phyloP scores from a whole-genome alignment of 2,113 vertebrate species.

The Alouatta palliata region DNA sequence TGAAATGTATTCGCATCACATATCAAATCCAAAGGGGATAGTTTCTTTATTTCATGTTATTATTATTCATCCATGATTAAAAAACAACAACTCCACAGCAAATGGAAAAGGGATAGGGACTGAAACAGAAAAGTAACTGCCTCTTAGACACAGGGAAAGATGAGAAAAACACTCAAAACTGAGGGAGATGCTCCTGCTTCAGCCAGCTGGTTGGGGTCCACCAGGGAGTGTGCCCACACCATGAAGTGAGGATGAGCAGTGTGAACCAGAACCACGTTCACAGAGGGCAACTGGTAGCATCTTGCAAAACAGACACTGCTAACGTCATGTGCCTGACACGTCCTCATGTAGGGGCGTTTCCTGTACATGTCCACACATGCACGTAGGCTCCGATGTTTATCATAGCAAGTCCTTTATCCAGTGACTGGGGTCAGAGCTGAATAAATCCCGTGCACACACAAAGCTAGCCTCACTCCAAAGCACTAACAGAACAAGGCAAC shows the following conservation, averaged over 20 bases:
- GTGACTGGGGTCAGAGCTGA: background rate
- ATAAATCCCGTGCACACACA: background rate
- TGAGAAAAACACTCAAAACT: background rate
- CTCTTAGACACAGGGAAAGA: background rate
- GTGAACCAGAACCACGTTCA: no score
- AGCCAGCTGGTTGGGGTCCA: background rate
- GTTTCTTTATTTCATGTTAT: background rate
- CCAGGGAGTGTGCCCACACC: background rate
- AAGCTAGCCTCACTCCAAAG: accelerated
- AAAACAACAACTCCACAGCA: background rate
- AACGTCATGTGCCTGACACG: background rate
- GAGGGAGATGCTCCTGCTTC: background rate
- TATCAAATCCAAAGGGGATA: background rate
- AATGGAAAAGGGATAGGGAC: background rate
- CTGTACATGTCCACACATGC: accelerated
- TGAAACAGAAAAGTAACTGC: background rate
- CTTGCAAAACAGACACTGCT: background rate
- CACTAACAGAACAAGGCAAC: no score
- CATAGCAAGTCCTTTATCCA: background rate
- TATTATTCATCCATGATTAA: background rate
- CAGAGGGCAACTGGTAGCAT: accelerated
- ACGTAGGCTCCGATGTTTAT: background rate
- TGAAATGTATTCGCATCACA: background rate
- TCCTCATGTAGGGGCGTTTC: background rate
- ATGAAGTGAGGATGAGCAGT: background rate